A percentile compares a stretch with the other conserved stretches of the same genome.
Conservation (phyloP, 2,113 vertebrate genomes). For the Cottus gobio region DNA sequence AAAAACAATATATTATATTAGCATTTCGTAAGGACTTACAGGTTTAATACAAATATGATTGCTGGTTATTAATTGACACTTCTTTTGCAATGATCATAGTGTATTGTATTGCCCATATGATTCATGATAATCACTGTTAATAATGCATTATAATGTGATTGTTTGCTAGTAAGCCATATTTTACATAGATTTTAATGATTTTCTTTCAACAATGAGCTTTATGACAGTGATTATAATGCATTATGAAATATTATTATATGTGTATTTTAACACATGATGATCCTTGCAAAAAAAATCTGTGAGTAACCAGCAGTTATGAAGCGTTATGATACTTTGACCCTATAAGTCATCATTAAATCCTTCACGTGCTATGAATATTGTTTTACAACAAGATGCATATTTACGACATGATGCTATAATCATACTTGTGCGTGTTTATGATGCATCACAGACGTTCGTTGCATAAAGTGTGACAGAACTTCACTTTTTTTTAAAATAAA, state of each 20-base stretch:
- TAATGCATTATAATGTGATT: not conserved
- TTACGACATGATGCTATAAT: not conserved
- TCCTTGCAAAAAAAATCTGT: not conserved
- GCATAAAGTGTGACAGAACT: not conserved
- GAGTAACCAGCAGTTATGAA: not conserved
- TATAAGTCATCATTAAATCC: not conserved
- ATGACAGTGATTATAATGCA: not conserved
- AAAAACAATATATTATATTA: not conserved
- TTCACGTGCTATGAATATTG: not conserved
- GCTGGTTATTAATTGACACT: not conserved
- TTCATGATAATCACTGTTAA: not conserved
- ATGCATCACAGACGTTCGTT: not conserved
- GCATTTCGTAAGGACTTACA: not conserved
- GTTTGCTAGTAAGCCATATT: not conserved
- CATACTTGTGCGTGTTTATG: not conserved
- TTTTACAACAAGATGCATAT: not conserved
- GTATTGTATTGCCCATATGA: not conserved
- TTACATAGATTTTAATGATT: not conserved
- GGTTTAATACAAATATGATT: not conserved
- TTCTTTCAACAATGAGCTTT: not conserved
- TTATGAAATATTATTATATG: not conserved
- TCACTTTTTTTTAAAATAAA: too few species aligned
- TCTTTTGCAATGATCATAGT: too few species aligned
- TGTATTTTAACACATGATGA: not conserved
- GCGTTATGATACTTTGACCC: too few species aligned